These are phyloP conservation scores for Troides helena DNA, from an alignment of 2,888 invertebrate species.

Conservation along the genomic window DNA sequence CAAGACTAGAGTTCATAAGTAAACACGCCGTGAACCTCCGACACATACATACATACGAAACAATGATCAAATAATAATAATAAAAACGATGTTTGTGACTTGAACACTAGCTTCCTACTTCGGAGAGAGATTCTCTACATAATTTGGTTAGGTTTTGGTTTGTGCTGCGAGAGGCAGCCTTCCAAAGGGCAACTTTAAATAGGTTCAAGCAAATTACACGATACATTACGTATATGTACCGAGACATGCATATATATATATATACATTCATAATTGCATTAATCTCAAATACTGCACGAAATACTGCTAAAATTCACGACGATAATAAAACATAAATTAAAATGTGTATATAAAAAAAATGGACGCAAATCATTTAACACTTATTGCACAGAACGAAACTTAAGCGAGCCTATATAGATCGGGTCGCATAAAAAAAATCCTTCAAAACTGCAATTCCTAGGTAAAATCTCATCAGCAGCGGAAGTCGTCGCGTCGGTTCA, in stretches of 20 bases:
- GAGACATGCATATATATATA: neutral
- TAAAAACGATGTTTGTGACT: conserved; percentile 65
- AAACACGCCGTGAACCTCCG: conserved; percentile 67
- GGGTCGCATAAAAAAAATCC: too few relatives aligned
- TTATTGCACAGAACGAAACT: conserved; percentile 70
- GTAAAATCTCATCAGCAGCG: conserved; percentile 59
- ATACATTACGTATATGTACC: too few relatives aligned
- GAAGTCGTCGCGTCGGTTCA: conserved; percentile 64
- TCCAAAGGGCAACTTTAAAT: too few relatives aligned
- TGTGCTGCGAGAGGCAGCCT: conserved; percentile 41
- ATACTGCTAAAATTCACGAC: conserved; percentile 71
- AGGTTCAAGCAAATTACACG: too few relatives aligned
- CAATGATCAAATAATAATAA: conserved; percentile 30
- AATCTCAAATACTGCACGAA: conserved; percentile 66
- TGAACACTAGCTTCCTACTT: conserved; percentile 34
- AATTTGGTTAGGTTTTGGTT: conserved; percentile 65
- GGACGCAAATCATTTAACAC: conserved; percentile 76
- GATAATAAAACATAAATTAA: conserved; percentile 42
- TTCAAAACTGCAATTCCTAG: conserved; percentile 37
- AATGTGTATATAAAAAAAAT: conserved; percentile 49
- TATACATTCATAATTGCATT: conserved; percentile 12
- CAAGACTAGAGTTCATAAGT: conserved; percentile 76
- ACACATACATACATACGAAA: conserved; percentile 35
- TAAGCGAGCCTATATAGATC: conserved; percentile 30
- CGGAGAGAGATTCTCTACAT: conserved; percentile 53